These are phyloP conservation scores for Ditylenchus dipsaci DNA, from an alignment of 1,140 invertebrate genomes.

Conservation along the genomic window DNA sequence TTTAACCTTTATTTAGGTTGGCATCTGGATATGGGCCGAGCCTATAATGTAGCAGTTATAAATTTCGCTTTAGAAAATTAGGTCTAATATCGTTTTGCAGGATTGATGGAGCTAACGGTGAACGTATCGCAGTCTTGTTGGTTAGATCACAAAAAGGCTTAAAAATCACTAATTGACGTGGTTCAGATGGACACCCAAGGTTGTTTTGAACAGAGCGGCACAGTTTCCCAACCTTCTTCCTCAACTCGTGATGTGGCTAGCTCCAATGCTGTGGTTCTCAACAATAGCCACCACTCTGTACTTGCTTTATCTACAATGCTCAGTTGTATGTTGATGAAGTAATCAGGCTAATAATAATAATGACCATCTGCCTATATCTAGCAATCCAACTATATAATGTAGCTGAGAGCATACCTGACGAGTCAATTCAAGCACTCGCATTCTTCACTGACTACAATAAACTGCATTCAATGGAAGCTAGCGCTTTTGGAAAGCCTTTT, in stretches of 20 bases:
- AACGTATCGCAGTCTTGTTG: constrained; percentile 52
- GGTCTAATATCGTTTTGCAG: not conserved
- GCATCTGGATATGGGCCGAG: constrained; percentile 64
- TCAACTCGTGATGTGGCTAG: not conserved
- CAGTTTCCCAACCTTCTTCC: not conserved
- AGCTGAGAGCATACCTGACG: constrained; percentile 63
- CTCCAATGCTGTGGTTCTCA: not conserved
- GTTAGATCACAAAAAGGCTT: too few relatives aligned
- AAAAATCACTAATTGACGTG: too few relatives aligned
- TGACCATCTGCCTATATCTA: too few relatives aligned
- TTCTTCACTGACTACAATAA: constrained; percentile 95
- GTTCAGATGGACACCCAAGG: constrained; percentile 89
- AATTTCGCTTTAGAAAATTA: not conserved
- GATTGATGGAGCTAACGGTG: constrained; percentile 45
- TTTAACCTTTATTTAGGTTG: constrained; percentile 38
- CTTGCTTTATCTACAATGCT: constrained; percentile 64
- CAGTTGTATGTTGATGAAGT: constrained; percentile 59
- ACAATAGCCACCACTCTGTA: constrained; percentile 70
- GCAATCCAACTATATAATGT: constrained; percentile 64
- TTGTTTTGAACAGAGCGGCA: constrained; percentile 71
- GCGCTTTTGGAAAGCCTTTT: constrained; percentile 70
- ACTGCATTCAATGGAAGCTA: constrained; percentile 82
- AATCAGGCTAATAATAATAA: too few relatives aligned
- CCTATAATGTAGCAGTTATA: constrained; percentile 59
- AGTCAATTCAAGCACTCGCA: constrained; percentile 63